phyloP scores from a whole-genome alignment of 2,113 vertebrate species.

The Todiramphus saurophagus region DNA sequence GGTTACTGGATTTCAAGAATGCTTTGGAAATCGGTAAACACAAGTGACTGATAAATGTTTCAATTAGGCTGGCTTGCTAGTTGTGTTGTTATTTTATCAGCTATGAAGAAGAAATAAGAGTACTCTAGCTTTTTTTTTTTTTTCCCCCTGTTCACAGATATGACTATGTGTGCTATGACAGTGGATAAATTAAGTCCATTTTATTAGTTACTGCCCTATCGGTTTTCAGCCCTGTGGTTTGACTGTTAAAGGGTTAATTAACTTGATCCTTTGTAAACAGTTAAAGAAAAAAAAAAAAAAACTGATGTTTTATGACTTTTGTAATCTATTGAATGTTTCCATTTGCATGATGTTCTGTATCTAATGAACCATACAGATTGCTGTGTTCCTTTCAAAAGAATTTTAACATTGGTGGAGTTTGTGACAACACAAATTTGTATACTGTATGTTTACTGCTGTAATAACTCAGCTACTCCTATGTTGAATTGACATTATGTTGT shows the following conservation, averaged over 20 bases:
- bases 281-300: not conserved
- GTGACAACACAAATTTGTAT: constrained; percentile 68
- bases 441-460: constrained; percentile 66
- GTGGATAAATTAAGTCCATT: constrained; percentile 44
- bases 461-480: constrained; percentile 61
- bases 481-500: constrained; percentile 67
- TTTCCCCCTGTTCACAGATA: constrained; percentile 45
- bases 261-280: constrained; percentile 61
- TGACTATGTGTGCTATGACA: constrained; percentile 3
- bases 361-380: constrained; percentile 49
- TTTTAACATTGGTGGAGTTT: constrained; percentile 66
- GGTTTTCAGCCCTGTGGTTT: constrained; percentile 68
- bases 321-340: constrained; percentile 73
- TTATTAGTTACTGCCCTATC: constrained; percentile 32
- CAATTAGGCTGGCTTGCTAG: not conserved
- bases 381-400: constrained; percentile 68
- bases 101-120: constrained; percentile 44
- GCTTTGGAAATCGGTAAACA: constrained; percentile 10
- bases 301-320: constrained; percentile 70
- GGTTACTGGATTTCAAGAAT: constrained; percentile 2
- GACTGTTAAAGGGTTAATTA: constrained; percentile 70
- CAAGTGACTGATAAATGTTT: not conserved
- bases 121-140: constrained; percentile 1
- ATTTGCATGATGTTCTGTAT: constrained; percentile 73
- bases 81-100: not conserved